Conservation (phyloP, 2,797 vertebrate genomes). For the Gymnothorax javanicus region DNA sequence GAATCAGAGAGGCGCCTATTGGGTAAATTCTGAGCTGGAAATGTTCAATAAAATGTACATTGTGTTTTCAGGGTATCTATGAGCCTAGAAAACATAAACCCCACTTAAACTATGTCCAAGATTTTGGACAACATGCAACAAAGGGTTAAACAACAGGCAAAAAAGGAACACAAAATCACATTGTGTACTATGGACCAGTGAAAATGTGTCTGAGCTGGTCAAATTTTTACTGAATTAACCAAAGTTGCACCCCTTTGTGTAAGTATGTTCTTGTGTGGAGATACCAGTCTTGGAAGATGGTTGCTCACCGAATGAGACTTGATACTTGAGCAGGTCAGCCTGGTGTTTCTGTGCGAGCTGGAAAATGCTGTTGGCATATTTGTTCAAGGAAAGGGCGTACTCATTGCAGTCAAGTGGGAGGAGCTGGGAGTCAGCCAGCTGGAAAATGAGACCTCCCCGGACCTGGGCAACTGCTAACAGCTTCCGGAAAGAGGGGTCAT, state of each 20-base stretch:
- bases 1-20: too few relatives aligned
- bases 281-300: not conserved
- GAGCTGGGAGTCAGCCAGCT: constrained; percentile 77
- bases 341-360: constrained; percentile 73
- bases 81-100: too few relatives aligned
- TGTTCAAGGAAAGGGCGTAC: constrained; percentile 79
- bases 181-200: too few relatives aligned
- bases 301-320: constrained; percentile 83
- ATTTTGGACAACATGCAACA: too few relatives aligned
- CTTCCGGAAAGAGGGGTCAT: constrained; percentile 87
- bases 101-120: too few relatives aligned
- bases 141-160: too few relatives aligned
- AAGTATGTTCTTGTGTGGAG: constrained; percentile 15
- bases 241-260: not conserved
- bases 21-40: too few relatives aligned
- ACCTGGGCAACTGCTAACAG: constrained; percentile 84
- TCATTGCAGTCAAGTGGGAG: constrained; percentile 84
- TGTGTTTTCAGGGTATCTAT: too few relatives aligned
- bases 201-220: too few relatives aligned
- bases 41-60: too few relatives aligned
- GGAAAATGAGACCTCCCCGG: constrained; percentile 84
- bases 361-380: constrained; percentile 75
- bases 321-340: constrained; percentile 66
- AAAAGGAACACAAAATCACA: too few relatives aligned
- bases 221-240: too few relatives aligned